Evolutionary conservation across 2,888 invertebrate species (phyloP).

Genomic region (Noctuana brunneofusca): DNA sequence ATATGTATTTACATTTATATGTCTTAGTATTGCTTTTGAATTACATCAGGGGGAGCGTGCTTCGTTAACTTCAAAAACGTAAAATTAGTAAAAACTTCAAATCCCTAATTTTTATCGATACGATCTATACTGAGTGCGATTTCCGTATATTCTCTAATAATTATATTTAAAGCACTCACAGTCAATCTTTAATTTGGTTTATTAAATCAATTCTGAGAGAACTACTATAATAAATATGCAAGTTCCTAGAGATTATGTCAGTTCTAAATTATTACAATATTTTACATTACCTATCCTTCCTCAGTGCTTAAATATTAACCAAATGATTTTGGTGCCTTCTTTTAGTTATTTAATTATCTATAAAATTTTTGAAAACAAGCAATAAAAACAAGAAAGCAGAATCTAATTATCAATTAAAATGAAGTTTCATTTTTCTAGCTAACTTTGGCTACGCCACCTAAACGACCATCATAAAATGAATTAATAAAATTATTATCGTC

Average conservation of each 20-base stretch:
- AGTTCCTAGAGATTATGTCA: conserved; percentile 74
- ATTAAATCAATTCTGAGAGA: conserved; percentile 67
- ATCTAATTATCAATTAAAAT: conserved; percentile 39
- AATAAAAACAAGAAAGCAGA: conserved; percentile 39
- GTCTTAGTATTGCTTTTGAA: conserved; percentile 82
- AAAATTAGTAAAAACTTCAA: conserved; percentile 77
- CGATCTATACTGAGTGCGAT: conserved; percentile 74
- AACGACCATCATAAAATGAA: conserved; percentile 60
- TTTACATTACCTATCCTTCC: conserved; percentile 55
- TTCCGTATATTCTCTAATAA: conserved; percentile 67
- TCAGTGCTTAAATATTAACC: conserved; percentile 26
- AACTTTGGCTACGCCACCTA: conserved; percentile 81
- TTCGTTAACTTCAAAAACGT: conserved; percentile 69
- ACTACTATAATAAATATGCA: conserved; percentile 70
- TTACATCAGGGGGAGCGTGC: conserved; percentile 80
- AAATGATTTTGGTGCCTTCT: conserved; percentile 26
- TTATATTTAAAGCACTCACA: conserved; percentile 77
- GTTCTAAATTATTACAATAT: conserved; percentile 68
- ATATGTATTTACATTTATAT: conserved; percentile 82
- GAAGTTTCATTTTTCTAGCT: conserved; percentile 74
- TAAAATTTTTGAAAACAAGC: conserved; percentile 34
- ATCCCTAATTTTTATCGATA: conserved; percentile 72
- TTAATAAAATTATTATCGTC: conserved; percentile 55
- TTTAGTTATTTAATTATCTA: conserved; percentile 28
- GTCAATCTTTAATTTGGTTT: conserved; percentile 72